Base-by-base conservation (phyloP, 2,888 invertebrate genomes). In the Pristionchus maxplancki region DNA sequence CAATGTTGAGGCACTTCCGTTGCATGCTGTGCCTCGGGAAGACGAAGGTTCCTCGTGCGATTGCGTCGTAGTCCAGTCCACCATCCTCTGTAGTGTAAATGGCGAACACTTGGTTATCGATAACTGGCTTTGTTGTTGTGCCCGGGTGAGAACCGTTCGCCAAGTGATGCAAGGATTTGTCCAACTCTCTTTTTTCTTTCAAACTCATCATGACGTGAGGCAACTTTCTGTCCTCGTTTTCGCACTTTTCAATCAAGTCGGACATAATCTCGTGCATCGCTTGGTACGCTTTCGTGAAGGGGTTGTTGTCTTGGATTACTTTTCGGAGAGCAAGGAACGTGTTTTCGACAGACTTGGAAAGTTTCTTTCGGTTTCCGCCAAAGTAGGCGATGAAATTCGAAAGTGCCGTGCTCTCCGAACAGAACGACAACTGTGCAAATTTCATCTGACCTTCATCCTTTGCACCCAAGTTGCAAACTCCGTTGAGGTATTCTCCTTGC, bases 71-170 rank as follows among this genome's bases (percentile, higher is more conserved):
- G 17, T 71, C 71, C 8, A 71, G 24, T 20, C 37, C 37, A 17
- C 71, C 71, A 37, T 71, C 71, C 8, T 71, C 71, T 37, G 71
- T 71, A 20, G 71, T 71, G 40, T 71, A 71, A 71, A 71, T 71
- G 5, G 71, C 71, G 24, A 37, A 71, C 40, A 71, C 71, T 71
- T 71, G 71, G 17, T 34, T 37, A 17, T 71, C 71, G 2, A 71
- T 37, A 17, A 71, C 9, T 24, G 71, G 71, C 37, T 71, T 71
- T 4, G 34, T 71, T 3, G 37, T 34, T 3, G 71, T 71, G 3
- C 71, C 71, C 5, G 37, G 3, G 37, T 71, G 71, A 34, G 17
- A 8, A 8, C 37, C 71, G 2, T 71, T 71, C 1, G 71, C 71
- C 20, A 71, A 20, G 17, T 37, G 71, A 17, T 71, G 71, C 17